Evolutionary conservation across 2,113 vertebrate species (phyloP), one percentile per base, ranked within the genome.

Genomic region (Thunnus maccoyii): DNA sequence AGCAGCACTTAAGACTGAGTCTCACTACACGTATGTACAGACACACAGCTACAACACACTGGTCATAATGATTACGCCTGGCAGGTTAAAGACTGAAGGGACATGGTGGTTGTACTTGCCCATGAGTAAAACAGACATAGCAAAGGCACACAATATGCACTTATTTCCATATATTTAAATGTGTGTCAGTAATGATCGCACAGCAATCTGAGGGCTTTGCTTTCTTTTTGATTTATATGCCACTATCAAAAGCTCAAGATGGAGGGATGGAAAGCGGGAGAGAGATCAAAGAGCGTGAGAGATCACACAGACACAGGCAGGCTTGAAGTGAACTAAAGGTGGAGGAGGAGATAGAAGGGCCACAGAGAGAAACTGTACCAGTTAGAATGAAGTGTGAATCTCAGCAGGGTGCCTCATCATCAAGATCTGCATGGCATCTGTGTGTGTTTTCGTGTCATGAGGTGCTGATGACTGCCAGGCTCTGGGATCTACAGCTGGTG

Each of bases 351-450:
- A 85, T 65, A 63, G 73, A 88, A 60, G 74, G 85, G 80, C 55
- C 52, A 46, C 74, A 47, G 72, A 85, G 73, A 84, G 58, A 75
- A 62, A 80, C 64, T 69, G 77, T 32, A 73, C 61, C 54, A 55
- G 86, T 88, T 67, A 75, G 84, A 94, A 30, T 81, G 81, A 92
- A 83, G 90, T 90, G 90, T 83, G 83, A 88, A 82, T 60, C 84
- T 88, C 90, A 81, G 90, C 89, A 51, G 91, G 91, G 78, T 51
- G 70, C 63, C 86, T 92, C 78, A 79, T 77, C 88, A 80, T 83
- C 85, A 67, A 85, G 62, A 88, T 87, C 77, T 70, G 55, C 12
- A 0, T 67, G 71, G 69, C 68, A 74, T 85, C 61, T 82, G 85
- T 18, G 54, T 73, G 70, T 68, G 81, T 84, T 74, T 76, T 82